Base-by-base conservation (phyloP, 2,113 vertebrate genomes). In the Ophiodon elongatus region DNA sequence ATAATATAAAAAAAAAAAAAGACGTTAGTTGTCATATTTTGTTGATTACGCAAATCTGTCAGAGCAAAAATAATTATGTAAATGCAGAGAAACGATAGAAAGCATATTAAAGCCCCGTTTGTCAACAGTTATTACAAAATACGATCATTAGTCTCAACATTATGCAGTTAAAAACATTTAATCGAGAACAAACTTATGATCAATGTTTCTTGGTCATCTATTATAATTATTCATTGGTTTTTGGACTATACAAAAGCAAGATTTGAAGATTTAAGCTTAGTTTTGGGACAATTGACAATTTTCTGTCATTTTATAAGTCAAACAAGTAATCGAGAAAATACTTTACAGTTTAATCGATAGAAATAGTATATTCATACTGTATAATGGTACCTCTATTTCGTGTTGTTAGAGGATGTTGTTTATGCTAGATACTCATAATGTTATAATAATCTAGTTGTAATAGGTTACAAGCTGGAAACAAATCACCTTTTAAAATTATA, bases 21-120 rank as follows among this genome's bases (percentile, higher is more conserved):
- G 14, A 78, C 52, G 64, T 82, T 56, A 59, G 73, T 8, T 4
- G 76, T 67, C 67, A 79, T 9, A 45, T 2, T 31, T 11, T 23
- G 56, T 39, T 25, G 35, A 67, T 17, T 14, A 11, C 64, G 47
- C 37, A 43, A 7, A 62, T 73, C 59, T 33, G 45, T 68, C 6
- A 5, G 21, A 23, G 21, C 62, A 57, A 21, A 63, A 69, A 68
- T 41, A 59, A 62, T 43, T 52, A 56, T 60, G 45, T 8, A 33
- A 6, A 72, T 19, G 50, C 21, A 65, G 37, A 33, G 29, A 45
- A 47, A 47, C 1, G 47, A 43, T 1, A 50, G 7, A 43, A n/a
- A 73, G 47, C 17, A 4, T 27, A 33, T 27, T 8, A 29, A 27
- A 57, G 59, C 31, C 35, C 52, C 1, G 8, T 50, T 25, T 35